phyloP scores from a whole-genome alignment of 2,113 vertebrate genomes.

The Choloepus hoffmanni region DNA sequence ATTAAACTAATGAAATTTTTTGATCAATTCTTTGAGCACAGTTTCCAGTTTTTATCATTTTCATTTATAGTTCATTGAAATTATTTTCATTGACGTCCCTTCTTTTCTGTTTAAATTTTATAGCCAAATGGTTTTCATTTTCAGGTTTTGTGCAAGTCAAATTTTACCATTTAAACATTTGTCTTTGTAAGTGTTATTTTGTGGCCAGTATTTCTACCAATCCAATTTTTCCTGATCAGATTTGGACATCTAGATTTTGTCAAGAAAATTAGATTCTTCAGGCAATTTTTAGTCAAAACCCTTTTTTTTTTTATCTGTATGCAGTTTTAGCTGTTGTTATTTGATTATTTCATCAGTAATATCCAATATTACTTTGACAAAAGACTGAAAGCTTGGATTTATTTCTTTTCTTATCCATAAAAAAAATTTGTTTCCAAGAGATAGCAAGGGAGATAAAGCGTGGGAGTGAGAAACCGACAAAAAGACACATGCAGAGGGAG shows the following conservation, averaged over 20 bases:
- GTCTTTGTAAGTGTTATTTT: neutral
- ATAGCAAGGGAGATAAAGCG: neutral
- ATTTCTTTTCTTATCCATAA: constrained; percentile 13
- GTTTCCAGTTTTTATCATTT: constrained; percentile 1
- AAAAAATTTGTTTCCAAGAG: constrained; percentile 28
- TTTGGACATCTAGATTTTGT: neutral
- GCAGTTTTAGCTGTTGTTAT: neutral
- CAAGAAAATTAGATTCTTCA: constrained; percentile 2
- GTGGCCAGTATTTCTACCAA: neutral
- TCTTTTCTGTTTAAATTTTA: constrained; percentile 54
- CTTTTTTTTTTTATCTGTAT: neutral
- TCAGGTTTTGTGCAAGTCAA: neutral
- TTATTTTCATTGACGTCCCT: constrained; percentile 5
- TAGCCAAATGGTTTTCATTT: constrained; percentile 11
- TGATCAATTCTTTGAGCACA: neutral
- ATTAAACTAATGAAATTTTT: neutral
- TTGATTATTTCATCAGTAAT: constrained; percentile 23
- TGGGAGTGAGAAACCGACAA: constrained; percentile 47
- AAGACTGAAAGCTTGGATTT: constrained; percentile 44
- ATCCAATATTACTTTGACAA: constrained; percentile 46
- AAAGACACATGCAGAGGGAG: constrained; percentile 19
- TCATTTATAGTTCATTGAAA: neutral
- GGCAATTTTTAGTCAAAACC: neutral
- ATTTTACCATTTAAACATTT: neutral
- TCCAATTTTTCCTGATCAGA: neutral